Base-by-base conservation (phyloP, 2,888 invertebrate species). In the Axea sp. region DNA sequence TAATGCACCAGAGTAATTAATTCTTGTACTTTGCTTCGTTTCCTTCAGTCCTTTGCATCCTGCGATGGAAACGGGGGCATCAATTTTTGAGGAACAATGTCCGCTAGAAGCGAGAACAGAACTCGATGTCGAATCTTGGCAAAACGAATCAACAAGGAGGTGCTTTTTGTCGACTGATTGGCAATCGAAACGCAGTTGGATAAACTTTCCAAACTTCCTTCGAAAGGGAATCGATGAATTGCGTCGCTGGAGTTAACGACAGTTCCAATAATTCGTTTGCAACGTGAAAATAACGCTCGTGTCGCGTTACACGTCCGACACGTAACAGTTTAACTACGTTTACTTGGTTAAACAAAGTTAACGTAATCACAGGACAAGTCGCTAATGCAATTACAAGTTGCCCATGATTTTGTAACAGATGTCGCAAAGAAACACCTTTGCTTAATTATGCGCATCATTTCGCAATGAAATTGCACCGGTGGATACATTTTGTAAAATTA, bases 331-430 rank as follows among this genome's bases (percentile, higher is more conserved):
- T 4, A 30, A 47, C 11, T 47, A 19, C 31, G 30, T 47, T 30
- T 47, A 47, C 47, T 47, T 41, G 7, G 11, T 8, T 7, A 47
- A 47, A 30, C 19, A 31, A 47, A 47, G 31, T 31, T 31, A 47
- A 30, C 30, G 14, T 47, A 47, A 47, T 47, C 30, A 19, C 17
- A 19, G 7, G 26, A 17, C 30, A 19, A 31, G 47, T 47, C 47
- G 6, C 19, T 47, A 30, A 47, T 19, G 11, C 47, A 47, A 47
- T 47, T 31, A 47, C 19, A 47, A 47, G 45, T 45, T n/a, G n/a
- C n/a, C n/a, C n/a, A n/a, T n/a, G n/a, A n/a, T n/a, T n/a, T n/a
- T n/a, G n/a, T n/a, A n/a, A n/a, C n/a, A n/a, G n/a, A n/a, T n/a
- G n/a, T n/a, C n/a, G n/a, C n/a, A n/a, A n/a, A n/a, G n/a, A n/a